Evolutionary conservation across 2,888 invertebrate species (phyloP), one percentile per base, ranked within the genome.

Genomic region (Sicus ferrugineus): DNA sequence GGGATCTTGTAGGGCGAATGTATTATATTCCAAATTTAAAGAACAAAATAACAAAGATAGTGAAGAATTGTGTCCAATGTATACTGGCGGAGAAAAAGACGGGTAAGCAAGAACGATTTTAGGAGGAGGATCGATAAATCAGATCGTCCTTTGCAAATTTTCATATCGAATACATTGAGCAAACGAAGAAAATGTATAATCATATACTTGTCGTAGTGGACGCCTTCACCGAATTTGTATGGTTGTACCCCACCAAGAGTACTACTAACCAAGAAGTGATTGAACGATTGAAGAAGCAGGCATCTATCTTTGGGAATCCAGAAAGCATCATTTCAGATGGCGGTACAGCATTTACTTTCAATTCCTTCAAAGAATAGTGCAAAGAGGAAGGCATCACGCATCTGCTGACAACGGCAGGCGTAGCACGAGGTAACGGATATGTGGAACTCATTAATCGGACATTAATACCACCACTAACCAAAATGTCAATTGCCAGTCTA

Each of bases 101-200:
- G n/a, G n/a, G n/a, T n/a, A n/a, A n/a, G n/a, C n/a, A n/a, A n/a
- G n/a, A 34, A 52, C 62, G 46, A 26, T 34, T 34, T 9, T 34
- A 34, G 11, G 11, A 34, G 38, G 5, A 1, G n/a, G 76, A 5
- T 81, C 79, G 0, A 76, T 73, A 4, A 80, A 83, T 54, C n/a
- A n/a, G n/a, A n/a, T n/a, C n/a, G n/a, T n/a, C n/a, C n/a, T n/a
- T n/a, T n/a, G n/a, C n/a, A n/a, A 64, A 78, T 7, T 82, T 83
- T 56, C 83, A 84, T 52, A 23, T 83, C 2, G 81, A 81, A 4
- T n/a, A n/a, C n/a, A n/a, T n/a, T n/a, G n/a, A n/a, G n/a, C n/a
- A n/a, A n/a, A n/a, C n/a, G n/a, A n/a, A n/a, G n/a, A n/a, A n/a
- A n/a, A n/a, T n/a, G n/a, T n/a, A n/a, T n/a, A n/a, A n/a, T n/a